Percentiles rank a stretch among this genome's conserved stretches.
Conservation (phyloP, 2,113 vertebrate species). For the Glaucomys volans region DNA sequence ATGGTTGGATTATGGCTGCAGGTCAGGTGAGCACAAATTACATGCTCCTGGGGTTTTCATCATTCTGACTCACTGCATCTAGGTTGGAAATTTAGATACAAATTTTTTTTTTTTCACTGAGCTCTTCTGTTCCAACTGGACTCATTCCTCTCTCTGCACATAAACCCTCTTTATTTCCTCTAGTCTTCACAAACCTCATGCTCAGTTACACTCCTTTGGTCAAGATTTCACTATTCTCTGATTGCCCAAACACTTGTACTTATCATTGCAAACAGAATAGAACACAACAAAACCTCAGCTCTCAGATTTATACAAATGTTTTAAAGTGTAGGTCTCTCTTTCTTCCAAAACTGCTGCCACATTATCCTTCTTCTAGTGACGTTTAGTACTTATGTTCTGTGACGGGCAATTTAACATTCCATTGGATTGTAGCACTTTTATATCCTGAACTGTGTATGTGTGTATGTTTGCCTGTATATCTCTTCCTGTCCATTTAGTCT, state of each 20-base stretch:
- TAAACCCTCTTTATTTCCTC: rapidly evolving
- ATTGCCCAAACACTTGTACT: neutral
- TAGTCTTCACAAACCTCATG: neutral
- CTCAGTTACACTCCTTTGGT: neutral
- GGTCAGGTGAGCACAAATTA: neutral
- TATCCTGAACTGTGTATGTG: neutral
- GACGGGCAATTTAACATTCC: neutral
- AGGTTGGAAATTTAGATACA: neutral
- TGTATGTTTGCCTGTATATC: neutral
- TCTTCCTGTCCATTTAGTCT: neutral
- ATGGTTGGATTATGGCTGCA: neutral
- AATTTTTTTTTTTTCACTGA: neutral
- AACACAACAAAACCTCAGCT: neutral
- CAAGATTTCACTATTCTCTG: neutral
- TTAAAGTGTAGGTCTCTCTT: neutral
- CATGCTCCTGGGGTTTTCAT: no score
- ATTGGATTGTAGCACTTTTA: neutral
- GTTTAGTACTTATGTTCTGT: neutral
- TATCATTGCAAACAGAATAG: neutral
- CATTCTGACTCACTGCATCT: neutral
- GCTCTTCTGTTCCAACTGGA: neutral
- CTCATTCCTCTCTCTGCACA: neutral
- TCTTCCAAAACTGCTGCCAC: neutral
- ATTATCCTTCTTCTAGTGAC: neutral
- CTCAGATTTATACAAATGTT: neutral